A percentile compares a stretch with the other conserved stretches of the same genome.
phyloP scores from a whole-genome alignment of 2,113 vertebrate genomes.

The Anarhynchus alexandrinus region DNA sequence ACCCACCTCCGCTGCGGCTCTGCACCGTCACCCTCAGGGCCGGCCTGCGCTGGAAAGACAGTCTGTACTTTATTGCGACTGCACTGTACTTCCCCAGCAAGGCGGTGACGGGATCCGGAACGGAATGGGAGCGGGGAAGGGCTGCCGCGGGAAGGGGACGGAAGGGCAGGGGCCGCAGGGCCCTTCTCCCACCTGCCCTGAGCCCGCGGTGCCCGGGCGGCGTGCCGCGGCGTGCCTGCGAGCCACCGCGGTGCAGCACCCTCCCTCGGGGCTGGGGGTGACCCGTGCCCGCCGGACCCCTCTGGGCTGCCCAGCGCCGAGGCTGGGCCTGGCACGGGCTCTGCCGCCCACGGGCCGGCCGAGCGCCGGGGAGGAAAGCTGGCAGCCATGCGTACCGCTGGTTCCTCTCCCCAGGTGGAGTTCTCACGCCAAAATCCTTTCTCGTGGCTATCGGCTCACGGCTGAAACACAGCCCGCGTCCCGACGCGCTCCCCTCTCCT shows the following conservation, averaged over 20 bases:
- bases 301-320: too few species aligned
- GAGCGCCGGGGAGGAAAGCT: not conserved
- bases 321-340: too few species aligned
- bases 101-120: too few species aligned
- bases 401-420: not conserved
- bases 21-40: rapidly evolving
- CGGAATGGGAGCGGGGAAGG: not conserved
- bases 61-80: too few species aligned
- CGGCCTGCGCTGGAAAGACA: not conserved
- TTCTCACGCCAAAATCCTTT: rapidly evolving
- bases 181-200: rapidly evolving
- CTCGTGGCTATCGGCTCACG: rapidly evolving
- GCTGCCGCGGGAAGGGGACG: too few species aligned
- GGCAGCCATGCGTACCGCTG: not conserved
- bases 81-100: rapidly evolving
- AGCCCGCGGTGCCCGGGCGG: rapidly evolving
- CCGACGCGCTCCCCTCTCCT: rapidly evolving
- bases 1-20: rapidly evolving
- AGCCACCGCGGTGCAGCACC: too few species aligned
- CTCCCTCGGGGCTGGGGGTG: too few species aligned
- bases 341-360: too few species aligned
- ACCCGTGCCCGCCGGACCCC: rapidly evolving
- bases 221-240: too few species aligned
- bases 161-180: not conserved
- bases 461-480: too few species aligned